phyloP scores from a whole-genome alignment of 2,888 invertebrate species.

The Panopea generosa region DNA sequence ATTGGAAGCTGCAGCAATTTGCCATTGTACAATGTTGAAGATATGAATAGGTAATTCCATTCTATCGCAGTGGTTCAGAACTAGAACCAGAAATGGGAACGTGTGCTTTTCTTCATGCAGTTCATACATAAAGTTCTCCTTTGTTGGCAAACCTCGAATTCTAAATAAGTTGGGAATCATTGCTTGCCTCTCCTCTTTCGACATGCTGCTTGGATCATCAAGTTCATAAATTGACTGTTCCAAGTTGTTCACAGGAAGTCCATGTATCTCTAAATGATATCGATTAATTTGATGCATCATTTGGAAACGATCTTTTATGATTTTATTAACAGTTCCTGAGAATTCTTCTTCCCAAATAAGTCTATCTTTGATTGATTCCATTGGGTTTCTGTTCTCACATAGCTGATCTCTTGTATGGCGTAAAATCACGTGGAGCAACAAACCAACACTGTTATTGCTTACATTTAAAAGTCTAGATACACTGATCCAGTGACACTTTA shows the following conservation, averaged over 20 bases:
- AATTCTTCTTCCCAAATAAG: conserved; percentile 27
- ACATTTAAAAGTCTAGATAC: conserved; percentile 1
- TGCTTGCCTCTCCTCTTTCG: not conserved
- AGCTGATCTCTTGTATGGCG: conserved; percentile 6
- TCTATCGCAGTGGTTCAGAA: conserved; percentile 14
- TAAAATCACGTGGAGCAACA: conserved; percentile 31
- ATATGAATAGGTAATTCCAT: conserved; percentile 51
- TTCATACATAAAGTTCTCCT: conserved; percentile 28
- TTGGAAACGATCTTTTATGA: conserved; percentile 20
- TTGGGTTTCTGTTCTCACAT: not conserved
- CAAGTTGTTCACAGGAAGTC: not conserved
- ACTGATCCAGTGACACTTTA: conserved; percentile 13
- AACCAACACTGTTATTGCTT: not conserved
- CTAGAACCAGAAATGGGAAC: conserved; percentile 36
- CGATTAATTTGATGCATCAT: not conserved
- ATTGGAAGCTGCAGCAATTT: conserved; percentile 45
- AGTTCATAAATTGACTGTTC: conserved; percentile 19
- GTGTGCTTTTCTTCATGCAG: conserved; percentile 9
- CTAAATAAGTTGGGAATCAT: conserved; percentile 33
- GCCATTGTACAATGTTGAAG: conserved; percentile 59
- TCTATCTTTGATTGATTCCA: not conserved
- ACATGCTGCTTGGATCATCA: not conserved
- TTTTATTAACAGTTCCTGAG: not conserved
- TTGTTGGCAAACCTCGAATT: conserved; percentile 10
- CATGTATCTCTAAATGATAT: not conserved